A percentile compares a stretch with the other conserved stretches of the same genome.
Evolutionary conservation across 2,113 vertebrate species (phyloP).

Genomic region (Dromas ardeola): DNA sequence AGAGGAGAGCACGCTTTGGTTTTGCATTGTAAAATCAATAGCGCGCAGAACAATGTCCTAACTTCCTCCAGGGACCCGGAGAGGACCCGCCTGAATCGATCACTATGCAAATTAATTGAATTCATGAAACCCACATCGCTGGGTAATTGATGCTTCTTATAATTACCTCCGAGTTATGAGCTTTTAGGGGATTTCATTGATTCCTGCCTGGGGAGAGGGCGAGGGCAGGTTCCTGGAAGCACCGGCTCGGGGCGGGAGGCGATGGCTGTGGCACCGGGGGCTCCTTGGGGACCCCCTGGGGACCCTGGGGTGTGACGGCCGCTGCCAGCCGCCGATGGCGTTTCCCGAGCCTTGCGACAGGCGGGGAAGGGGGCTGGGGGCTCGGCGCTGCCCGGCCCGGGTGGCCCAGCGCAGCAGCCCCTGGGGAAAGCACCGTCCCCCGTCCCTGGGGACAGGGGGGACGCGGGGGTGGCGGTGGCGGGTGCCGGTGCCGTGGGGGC

Average conservation of each 20-base stretch:
- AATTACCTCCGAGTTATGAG: slow-evolving; percentile 80
- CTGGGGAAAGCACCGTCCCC: not conserved
- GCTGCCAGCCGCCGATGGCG: not conserved
- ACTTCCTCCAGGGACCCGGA: slow-evolving; percentile 64
- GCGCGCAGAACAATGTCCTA: slow-evolving; percentile 76
- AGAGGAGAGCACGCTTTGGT: slow-evolving; percentile 69
- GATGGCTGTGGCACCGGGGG: rapidly evolving
- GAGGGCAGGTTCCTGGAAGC: slow-evolving; percentile 3
- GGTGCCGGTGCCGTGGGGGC: not conserved
- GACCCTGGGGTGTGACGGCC: rapidly evolving
- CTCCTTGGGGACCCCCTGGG: not conserved
- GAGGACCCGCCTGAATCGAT: slow-evolving; percentile 72
- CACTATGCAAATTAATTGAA: slow-evolving; percentile 81
- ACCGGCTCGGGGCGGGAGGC: not conserved
- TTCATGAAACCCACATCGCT: slow-evolving; percentile 72
- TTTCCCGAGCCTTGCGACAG: not conserved
- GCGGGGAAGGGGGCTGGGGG: not conserved
- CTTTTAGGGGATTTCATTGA: slow-evolving; percentile 78
- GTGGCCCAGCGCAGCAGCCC: not conserved
- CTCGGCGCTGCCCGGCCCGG: not conserved
- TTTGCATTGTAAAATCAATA: slow-evolving; percentile 78
- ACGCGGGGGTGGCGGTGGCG: rapidly evolving
- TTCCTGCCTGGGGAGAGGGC: not conserved
- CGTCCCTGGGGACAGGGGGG: not conserved
- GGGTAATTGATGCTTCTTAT: slow-evolving; percentile 81